Conservation (phyloP, 2,113 vertebrate genomes). For the Ctenomys sociabilis region DNA sequence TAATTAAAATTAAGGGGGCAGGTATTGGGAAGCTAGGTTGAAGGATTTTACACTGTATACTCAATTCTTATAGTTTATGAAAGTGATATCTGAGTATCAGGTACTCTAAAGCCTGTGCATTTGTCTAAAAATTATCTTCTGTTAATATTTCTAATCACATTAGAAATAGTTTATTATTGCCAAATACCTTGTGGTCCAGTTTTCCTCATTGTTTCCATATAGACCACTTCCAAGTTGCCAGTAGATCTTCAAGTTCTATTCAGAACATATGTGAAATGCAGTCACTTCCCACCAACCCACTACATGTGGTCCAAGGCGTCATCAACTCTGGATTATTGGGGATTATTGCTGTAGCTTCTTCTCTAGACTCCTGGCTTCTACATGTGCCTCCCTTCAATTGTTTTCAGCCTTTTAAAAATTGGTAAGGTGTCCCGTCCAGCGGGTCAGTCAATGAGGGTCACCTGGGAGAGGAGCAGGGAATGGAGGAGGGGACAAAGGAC, state of each 20-base stretch:
- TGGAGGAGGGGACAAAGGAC: too few species aligned
- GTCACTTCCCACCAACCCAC: not conserved
- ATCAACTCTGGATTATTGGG: not conserved
- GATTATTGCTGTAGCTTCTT: not conserved
- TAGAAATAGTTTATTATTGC: not conserved
- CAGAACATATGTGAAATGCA: not conserved
- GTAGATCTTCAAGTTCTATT: not conserved
- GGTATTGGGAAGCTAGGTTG: not conserved
- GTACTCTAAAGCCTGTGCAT: not conserved
- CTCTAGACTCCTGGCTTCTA: not conserved
- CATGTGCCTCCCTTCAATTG: not conserved
- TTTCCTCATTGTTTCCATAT: not conserved
- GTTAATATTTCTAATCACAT: not conserved
- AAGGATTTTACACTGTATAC: not conserved
- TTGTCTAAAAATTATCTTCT: not conserved
- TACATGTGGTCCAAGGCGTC: not conserved
- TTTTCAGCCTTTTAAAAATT: not conserved
- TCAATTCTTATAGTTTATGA: not conserved
- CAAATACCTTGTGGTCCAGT: not conserved
- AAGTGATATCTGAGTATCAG: not conserved
- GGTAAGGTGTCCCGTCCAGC: too few species aligned
- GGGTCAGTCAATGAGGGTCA: too few species aligned
- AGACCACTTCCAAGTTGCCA: not conserved
- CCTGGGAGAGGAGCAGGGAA: too few species aligned
- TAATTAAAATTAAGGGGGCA: not conserved